Conservation (phyloP, 2,113 vertebrate species). For the Nesogale talazaci region DNA sequence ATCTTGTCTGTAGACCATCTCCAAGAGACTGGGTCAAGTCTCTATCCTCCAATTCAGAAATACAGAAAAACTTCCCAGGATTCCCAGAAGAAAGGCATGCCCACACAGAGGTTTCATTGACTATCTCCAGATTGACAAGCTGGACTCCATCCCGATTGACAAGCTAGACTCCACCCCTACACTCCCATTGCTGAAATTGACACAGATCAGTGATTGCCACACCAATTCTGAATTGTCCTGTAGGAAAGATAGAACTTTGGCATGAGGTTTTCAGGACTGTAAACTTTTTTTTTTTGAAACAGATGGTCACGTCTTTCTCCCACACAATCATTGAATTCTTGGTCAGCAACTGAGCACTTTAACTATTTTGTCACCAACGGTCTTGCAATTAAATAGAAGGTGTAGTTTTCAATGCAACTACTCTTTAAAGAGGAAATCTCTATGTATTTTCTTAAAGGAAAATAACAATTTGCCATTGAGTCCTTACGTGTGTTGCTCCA, state of each 20-base stretch:
- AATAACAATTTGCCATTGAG: neutral
- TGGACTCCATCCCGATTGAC: no score
- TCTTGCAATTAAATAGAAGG: neutral
- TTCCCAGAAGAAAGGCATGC: no score
- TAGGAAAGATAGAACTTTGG: neutral
- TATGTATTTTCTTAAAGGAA: neutral
- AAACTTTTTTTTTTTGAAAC: neutral
- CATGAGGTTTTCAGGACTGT: neutral
- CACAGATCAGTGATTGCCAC: no score
- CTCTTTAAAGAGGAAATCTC: neutral
- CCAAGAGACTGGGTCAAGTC: no score
- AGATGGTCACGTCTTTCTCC: neutral
- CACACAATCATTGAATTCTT: neutral
- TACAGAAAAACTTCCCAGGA: no score
- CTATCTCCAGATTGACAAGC: no score
- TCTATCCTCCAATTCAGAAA: no score
- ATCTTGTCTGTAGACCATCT: no score
- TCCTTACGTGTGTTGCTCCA: neutral
- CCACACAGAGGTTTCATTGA: no score
- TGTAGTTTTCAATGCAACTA: neutral
- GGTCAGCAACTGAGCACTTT: neutral
- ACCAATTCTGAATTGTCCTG: neutral
- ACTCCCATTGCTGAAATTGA: no score
- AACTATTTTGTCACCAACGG: neutral
- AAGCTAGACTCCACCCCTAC: no score